These are phyloP conservation scores for Bergia puertoricense DNA, from an alignment of 92 coral and sea anemone genomes.

Conservation along the genomic window DNA sequence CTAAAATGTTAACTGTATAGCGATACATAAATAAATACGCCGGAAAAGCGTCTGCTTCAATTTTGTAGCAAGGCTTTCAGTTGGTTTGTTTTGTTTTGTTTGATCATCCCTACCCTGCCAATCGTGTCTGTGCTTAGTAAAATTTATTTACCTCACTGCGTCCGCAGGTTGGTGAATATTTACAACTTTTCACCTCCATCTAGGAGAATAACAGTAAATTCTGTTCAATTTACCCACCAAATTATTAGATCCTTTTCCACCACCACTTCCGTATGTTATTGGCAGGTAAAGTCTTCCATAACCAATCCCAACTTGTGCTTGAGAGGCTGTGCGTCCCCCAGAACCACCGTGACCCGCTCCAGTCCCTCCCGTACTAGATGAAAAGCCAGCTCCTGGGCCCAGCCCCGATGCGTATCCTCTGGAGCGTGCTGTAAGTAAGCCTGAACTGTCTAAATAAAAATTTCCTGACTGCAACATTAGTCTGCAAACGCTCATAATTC, in stretches of 20 bases:
- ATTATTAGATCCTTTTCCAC: slow-evolving; percentile 61
- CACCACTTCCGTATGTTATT: slow-evolving; percentile 64
- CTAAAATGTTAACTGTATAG: too few species aligned
- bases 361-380: slow-evolving; percentile 58
- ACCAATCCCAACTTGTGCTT: slow-evolving; percentile 52
- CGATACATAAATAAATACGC: too few species aligned
- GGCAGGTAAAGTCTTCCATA: slow-evolving; percentile 63
- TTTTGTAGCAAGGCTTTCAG: too few species aligned
- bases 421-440: slow-evolving; percentile 65
- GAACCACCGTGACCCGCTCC: slow-evolving; percentile 83
- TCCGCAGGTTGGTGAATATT: neutral
- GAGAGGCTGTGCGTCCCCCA: slow-evolving; percentile 59
- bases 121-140: neutral
- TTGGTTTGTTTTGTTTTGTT: too few species aligned
- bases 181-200: neutral
- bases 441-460: slow-evolving; percentile 60
- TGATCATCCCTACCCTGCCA: too few species aligned
- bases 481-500: slow-evolving; percentile 51
- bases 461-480: slow-evolving; percentile 52
- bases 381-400: slow-evolving; percentile 58
- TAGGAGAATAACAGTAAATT: neutral
- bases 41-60: too few species aligned
- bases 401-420: slow-evolving; percentile 55
- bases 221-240: slow-evolving; percentile 40
- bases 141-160: neutral